Conservation (phyloP, 2,113 vertebrate species). For the Acanthisitta chloris region DNA sequence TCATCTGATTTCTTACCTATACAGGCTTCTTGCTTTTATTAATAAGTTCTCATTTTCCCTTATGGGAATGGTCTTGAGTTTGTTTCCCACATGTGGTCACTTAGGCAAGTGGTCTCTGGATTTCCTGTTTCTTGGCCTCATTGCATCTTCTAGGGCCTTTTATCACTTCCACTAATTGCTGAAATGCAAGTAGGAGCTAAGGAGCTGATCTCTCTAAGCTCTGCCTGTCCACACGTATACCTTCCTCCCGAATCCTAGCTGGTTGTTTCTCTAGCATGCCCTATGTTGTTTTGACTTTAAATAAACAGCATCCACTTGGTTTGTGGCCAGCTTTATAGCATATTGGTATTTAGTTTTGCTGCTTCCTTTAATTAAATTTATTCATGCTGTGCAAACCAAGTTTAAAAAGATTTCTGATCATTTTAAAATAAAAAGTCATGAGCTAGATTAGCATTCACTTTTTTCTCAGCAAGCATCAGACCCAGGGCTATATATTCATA, state of each 20-base stretch:
- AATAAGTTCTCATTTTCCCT: neutral
- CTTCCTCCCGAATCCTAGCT: neutral
- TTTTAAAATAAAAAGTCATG: neutral
- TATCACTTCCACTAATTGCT: neutral
- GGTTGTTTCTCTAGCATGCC: neutral
- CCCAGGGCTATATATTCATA: neutral
- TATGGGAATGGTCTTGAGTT: neutral
- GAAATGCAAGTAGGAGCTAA: neutral
- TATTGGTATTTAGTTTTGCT: neutral
- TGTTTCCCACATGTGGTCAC: neutral
- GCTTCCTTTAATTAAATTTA: conserved; percentile 26
- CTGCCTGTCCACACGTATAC: neutral
- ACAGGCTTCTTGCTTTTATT: neutral
- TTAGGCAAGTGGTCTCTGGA: neutral
- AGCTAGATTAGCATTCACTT: neutral
- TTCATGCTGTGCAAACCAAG: neutral
- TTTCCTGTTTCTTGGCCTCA: neutral
- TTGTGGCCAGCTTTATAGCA: neutral
- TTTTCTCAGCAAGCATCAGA: neutral
- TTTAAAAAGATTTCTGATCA: neutral
- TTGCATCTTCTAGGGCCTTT: neutral
- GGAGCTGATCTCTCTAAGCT: neutral
- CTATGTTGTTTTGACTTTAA: neutral
- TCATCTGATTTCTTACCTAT: neutral
- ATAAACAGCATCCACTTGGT: neutral